These are phyloP conservation scores for Drosophila lacteicornis DNA, from an alignment of 1,140 invertebrate genomes.

Conservation along the genomic window DNA sequence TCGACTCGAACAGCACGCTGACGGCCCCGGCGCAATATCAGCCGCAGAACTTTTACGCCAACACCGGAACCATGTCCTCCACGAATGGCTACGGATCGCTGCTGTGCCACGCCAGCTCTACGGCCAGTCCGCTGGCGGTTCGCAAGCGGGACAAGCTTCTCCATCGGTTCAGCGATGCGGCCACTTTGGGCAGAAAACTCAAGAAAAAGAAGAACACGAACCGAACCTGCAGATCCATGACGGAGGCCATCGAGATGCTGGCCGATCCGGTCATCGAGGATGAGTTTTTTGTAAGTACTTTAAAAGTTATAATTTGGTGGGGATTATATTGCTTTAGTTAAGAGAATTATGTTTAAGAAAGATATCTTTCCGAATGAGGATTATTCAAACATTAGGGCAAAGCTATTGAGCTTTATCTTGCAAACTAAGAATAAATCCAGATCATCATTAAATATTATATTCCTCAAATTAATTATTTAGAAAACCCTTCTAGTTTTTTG, in stretches of 20 bases:
- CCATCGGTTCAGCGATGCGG: conserved; percentile 84
- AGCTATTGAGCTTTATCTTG: too few species aligned
- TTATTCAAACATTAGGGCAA: too few species aligned
- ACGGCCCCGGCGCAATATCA: conserved; percentile 78
- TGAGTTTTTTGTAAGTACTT: conserved; percentile 84
- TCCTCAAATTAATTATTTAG: too few species aligned
- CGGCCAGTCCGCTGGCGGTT: conserved; percentile 75
- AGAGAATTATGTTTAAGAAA: not conserved
- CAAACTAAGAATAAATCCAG: too few species aligned
- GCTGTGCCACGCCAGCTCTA: conserved; percentile 75
- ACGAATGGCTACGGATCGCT: conserved; percentile 79
- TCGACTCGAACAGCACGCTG: conserved; percentile 76
- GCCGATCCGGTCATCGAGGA: conserved; percentile 84
- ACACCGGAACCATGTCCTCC: conserved; percentile 65
- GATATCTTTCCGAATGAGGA: not conserved
- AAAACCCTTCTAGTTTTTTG: too few species aligned
- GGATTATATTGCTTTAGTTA: not conserved
- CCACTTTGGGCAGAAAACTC: conserved; percentile 80
- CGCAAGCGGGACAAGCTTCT: conserved; percentile 81
- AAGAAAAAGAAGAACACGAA: conserved; percentile 84
- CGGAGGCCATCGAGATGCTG: conserved; percentile 84
- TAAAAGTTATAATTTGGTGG: not conserved
- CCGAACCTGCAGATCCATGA: conserved; percentile 83
- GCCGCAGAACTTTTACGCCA: conserved; percentile 80
- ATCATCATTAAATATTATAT: too few species aligned